These are phyloP conservation scores for Neodiprion pinetum DNA, from an alignment of 1,140 invertebrate species.

Conservation along the genomic window DNA sequence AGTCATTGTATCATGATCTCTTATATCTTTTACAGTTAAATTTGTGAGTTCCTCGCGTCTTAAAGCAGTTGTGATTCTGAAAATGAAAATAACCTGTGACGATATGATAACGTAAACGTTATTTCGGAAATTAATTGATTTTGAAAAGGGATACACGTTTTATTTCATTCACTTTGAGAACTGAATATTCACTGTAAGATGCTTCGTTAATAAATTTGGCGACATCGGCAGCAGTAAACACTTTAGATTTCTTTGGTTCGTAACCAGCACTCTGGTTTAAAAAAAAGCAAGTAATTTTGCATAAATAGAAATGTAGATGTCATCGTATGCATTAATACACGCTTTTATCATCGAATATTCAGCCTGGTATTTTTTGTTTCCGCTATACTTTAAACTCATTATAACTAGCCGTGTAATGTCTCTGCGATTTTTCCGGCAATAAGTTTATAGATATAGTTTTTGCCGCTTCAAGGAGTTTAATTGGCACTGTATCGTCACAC, in stretches of 20 bases:
- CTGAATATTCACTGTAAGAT: background rate
- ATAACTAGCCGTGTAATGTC: no score
- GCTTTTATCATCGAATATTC: background rate
- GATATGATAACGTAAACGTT: background rate
- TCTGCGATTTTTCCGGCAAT: no score
- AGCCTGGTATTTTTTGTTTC: slow-evolving; percentile 4
- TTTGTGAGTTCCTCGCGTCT: slow-evolving; percentile 32
- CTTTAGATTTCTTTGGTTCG: slow-evolving; percentile 4
- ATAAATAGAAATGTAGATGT: background rate
- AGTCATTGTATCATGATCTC: slow-evolving; percentile 26
- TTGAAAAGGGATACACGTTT: background rate
- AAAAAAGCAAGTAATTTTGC: slow-evolving; percentile 6
- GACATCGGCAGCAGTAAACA: background rate
- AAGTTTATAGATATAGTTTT: no score
- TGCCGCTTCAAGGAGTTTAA: no score
- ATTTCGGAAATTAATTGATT: no score
- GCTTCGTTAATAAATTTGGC: slow-evolving; percentile 8
- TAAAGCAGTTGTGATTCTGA: slow-evolving; percentile 33
- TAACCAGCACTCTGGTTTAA: slow-evolving; percentile 3
- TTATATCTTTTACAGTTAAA: slow-evolving; percentile 31
- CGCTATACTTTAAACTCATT: no score
- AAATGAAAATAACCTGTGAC: slow-evolving; percentile 25
- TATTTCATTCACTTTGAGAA: background rate
- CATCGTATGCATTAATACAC: background rate
- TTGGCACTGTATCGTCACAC: no score